phyloP scores from a whole-genome alignment of 2,888 invertebrate genomes.

The Caenorhabditis sp. region DNA sequence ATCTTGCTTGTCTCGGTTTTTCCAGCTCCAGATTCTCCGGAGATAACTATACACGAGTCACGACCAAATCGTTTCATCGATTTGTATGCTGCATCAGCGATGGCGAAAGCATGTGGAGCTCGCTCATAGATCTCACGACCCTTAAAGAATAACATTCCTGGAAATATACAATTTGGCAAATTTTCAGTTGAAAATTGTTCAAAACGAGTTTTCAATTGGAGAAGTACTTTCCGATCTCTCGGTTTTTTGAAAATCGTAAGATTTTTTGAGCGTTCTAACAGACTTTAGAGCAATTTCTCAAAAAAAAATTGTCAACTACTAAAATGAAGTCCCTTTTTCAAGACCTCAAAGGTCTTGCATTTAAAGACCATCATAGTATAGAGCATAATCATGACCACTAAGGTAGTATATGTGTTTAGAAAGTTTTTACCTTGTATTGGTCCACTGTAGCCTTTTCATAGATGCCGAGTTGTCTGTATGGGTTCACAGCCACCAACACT shows the following conservation, averaged over 20 bases:
- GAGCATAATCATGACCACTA: no score
- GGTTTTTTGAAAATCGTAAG: no score
- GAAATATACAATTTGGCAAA: no score
- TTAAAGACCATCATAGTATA: no score
- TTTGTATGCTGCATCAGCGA: slow-evolving; percentile 96
- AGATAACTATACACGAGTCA: slow-evolving; percentile 94
- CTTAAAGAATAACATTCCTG: no score
- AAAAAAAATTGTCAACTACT: not conserved
- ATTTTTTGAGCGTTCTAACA: not conserved
- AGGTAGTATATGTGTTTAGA: no score
- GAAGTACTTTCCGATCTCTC: no score
- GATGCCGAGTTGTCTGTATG: slow-evolving; percentile 94
- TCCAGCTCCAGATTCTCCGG: slow-evolving; percentile 94
- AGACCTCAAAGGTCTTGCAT: no score
- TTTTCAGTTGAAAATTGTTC: no score
- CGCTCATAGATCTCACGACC: slow-evolving; percentile 97
- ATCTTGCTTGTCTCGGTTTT: slow-evolving; percentile 99
- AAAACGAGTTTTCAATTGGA: no score
- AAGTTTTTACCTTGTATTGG: slow-evolving; percentile 86
- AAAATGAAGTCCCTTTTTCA: not conserved
- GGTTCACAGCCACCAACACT: slow-evolving; percentile 95
- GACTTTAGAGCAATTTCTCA: not conserved
- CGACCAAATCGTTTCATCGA: slow-evolving; percentile 93
- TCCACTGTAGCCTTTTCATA: slow-evolving; percentile 92
- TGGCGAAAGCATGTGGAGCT: slow-evolving; percentile 97